Percentiles rank a stretch among this genome's conserved stretches.
Evolutionary conservation across 2,113 vertebrate genomes (phyloP).

Genomic region (Dermatemys mawii): DNA sequence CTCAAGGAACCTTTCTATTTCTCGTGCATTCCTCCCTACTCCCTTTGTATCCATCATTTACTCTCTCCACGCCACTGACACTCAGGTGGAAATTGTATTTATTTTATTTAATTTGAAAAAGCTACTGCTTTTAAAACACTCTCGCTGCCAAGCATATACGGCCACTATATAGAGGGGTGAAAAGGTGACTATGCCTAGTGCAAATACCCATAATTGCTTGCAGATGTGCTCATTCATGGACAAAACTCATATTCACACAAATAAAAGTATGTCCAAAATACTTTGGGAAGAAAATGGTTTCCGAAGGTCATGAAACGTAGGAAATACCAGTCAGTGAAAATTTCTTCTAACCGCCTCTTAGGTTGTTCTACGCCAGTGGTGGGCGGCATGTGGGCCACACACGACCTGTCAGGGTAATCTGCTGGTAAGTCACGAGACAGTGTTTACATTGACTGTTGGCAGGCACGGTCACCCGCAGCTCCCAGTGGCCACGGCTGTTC

Average conservation of each 20-base stretch:
- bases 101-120: background rate
- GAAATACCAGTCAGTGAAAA: background rate
- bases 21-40: background rate
- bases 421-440: too few species aligned
- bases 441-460: too few species aligned
- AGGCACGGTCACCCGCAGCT: too few species aligned
- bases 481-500: too few species aligned
- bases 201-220: background rate
- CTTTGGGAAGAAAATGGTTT: background rate
- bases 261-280: background rate
- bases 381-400: too few species aligned
- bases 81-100: background rate
- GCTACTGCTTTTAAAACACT: background rate
- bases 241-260: background rate
- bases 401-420: too few species aligned
- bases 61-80: background rate
- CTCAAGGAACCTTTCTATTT: rapidly evolving
- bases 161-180: background rate
- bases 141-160: background rate
- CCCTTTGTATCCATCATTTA: background rate
- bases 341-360: background rate
- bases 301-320: background rate
- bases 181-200: background rate
- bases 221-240: background rate
- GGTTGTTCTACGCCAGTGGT: background rate